Evolutionary conservation across 2,113 vertebrate genomes (phyloP), one percentile per base, ranked within the genome.

Genomic region (Diglossa brunneiventris): DNA sequence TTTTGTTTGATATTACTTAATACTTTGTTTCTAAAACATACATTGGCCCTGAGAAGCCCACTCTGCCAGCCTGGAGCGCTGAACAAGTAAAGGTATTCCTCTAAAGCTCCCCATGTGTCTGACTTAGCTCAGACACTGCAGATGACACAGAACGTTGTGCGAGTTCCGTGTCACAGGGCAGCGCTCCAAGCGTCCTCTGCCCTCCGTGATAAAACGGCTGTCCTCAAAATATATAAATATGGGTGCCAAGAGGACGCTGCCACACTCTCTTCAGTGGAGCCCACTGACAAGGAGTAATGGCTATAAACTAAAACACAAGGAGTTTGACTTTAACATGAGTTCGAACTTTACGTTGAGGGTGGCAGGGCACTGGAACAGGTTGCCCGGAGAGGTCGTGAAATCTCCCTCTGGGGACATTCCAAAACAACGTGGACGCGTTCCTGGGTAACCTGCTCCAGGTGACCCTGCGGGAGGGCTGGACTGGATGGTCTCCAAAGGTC

Each of bases 71-170:
- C 53, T 7, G n/a, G 28, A 56, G 19, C 0, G 2, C 20, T 76
- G 27, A 88, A 35, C 9, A 63, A 59, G 6, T 30, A 66, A 83
- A 61, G 2, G 5, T 11, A 35, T 11, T n/a, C 15, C 66, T 39
- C 52, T 41, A 5, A 72, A 77, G 27, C 3, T 22, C 20, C 5
- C 9, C 21, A 3, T 22, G n/a, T 3, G 35, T 33, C 44, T n/a
- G 33, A 49, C 11, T 35, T 7, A 55, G 11, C n/a, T 42, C 28
- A 44, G 6, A 22, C 19, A 9, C 23, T 11, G 63, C 6, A 17
- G 2, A 49, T 24, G 50, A 61, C 73, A 64, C 1, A 35, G 15
- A 28, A 41, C 3, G 20, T 9, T 18, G 31, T 13, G 28, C 0
- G 15, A 27, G 22, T 15, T 26, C 50, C 35, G 2, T 6, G 33